phyloP scores from a whole-genome alignment of 1,140 invertebrate species.

The Saccostrea cuccullata region DNA sequence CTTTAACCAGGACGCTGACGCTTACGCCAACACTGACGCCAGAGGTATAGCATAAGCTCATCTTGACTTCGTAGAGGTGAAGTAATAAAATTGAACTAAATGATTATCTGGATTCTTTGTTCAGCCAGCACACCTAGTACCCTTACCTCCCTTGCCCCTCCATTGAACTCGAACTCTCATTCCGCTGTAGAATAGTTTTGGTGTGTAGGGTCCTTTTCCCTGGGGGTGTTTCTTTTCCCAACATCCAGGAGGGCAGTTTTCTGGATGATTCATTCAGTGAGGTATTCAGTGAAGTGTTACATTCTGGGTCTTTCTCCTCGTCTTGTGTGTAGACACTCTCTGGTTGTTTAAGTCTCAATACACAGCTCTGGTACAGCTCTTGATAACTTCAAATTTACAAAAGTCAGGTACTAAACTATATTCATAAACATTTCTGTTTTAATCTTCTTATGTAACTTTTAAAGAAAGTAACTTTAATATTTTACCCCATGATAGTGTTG shows the following conservation, averaged over 20 bases:
- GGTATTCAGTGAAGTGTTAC: no score
- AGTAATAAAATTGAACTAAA: no score
- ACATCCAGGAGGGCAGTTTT: slow-evolving; percentile 1
- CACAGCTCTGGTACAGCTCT: slow-evolving; percentile 20
- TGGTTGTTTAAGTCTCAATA: background rate
- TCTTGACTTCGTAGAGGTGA: no score
- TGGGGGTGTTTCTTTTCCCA: background rate
- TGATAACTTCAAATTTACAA: background rate
- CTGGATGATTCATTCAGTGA: background rate
- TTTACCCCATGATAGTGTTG: background rate
- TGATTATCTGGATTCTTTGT: no score
- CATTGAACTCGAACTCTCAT: background rate
- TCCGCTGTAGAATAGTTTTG: background rate
- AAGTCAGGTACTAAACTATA: background rate
- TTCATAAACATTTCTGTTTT: background rate
- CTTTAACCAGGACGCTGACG: no score
- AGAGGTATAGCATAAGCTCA: no score
- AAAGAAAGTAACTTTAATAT: background rate
- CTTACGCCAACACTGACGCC: no score
- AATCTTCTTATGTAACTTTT: background rate
- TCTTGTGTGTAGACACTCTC: background rate
- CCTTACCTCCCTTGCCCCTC: background rate
- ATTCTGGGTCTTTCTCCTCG: background rate
- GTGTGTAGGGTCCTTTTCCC: background rate
- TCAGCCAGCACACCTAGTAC: background rate